Evolutionary conservation across 2,113 vertebrate genomes (phyloP).

Genomic region (Egretta garzetta): DNA sequence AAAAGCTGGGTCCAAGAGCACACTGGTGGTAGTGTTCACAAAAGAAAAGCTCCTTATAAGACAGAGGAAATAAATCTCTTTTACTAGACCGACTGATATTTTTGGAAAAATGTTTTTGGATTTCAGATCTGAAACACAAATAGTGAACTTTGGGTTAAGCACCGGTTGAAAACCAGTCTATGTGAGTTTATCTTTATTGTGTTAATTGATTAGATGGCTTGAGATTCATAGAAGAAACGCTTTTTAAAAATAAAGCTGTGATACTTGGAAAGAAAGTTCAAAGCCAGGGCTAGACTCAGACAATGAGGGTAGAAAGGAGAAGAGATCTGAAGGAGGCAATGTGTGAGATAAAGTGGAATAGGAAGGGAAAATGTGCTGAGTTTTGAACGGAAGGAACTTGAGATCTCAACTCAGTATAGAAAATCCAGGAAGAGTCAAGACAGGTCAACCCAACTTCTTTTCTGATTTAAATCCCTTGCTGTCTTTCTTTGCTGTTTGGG

Average conservation of each 20-base stretch:
- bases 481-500: not conserved
- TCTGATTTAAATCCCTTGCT: not conserved
- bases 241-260: not conserved
- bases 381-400: not conserved
- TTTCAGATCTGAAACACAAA: conserved; percentile 6
- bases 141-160: not conserved
- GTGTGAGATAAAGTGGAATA: not conserved
- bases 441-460: not conserved
- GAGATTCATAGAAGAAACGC: not conserved
- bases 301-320: not conserved
- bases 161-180: not conserved
- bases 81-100: not conserved
- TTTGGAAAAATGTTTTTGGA: conserved; percentile 17
- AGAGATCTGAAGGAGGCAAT: not conserved
- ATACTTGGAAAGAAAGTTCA: not conserved
- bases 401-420: not conserved
- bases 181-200: not conserved
- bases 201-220: not conserved
- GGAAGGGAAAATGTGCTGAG: not conserved
- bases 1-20: not conserved
- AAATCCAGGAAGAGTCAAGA: not conserved
- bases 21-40: not conserved
- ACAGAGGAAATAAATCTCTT: conserved; percentile 5
- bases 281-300: not conserved
- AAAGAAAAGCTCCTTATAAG: conserved; percentile 23